These are phyloP conservation scores for Grus americana DNA, from an alignment of 2,113 vertebrate species.

Conservation along the genomic window DNA sequence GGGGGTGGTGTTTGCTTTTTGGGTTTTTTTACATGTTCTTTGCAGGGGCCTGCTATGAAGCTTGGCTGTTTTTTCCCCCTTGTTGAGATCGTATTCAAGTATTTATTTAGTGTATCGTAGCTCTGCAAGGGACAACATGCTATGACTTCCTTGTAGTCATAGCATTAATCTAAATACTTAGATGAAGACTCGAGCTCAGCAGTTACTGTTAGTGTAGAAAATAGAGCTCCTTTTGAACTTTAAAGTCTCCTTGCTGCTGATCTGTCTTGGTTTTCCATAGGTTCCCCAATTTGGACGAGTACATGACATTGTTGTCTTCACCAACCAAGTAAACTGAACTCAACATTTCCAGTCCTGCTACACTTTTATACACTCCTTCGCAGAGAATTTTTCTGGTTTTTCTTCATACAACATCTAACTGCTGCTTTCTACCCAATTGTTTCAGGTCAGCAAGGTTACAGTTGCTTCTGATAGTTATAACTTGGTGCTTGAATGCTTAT, in stretches of 20 bases:
- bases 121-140: not conserved
- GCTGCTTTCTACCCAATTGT: not conserved
- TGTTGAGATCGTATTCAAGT: not conserved
- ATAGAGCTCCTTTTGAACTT: not conserved
- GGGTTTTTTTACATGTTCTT: not conserved
- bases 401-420: not conserved
- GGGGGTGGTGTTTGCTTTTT: too few relatives aligned
- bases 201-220: not conserved
- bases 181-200: not conserved
- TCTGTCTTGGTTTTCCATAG: not conserved
- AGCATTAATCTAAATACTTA: not conserved
- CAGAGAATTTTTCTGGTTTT: not conserved
- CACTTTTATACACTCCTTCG: not conserved
- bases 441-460: not conserved
- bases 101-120: not conserved
- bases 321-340: not conserved
- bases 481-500: not conserved
- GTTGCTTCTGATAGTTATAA: not conserved
- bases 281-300: not conserved
- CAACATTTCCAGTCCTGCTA: not conserved
- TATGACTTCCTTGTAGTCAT: not conserved
- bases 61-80: not conserved
- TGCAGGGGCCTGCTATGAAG: not conserved
- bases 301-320: not conserved
- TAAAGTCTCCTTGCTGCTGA: not conserved